Evolutionary conservation across 2,888 invertebrate species (phyloP), one percentile per base, ranked within the genome.

Genomic region (Mycalesis mineus): DNA sequence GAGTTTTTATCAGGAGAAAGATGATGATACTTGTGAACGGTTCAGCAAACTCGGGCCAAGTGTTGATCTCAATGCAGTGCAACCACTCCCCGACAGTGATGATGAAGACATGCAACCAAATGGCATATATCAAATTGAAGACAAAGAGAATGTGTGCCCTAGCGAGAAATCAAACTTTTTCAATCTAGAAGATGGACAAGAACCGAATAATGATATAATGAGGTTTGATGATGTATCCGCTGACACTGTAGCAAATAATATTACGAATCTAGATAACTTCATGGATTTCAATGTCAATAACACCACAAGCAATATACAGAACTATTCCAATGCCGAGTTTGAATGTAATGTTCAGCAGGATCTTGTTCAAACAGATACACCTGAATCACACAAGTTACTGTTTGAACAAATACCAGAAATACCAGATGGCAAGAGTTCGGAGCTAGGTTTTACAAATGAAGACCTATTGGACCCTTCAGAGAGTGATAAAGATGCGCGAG

Each of bases 1-100:
- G 91, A 92, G 92, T 55, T 92, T 92, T 74, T 92, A 92, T 70
- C 92, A 92, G 69, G 92, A 92, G 69, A 91, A 92, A 71, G 91
- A 91, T 67, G 91, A 91, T 65, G 91, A 91, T 61, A 88, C 88
- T 1, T 86, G 87, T 71, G 89, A 89, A 68, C 78, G 84, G 54
- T 78, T 83, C 54, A 63, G 73, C 37, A 79, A 75, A 66, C 74
- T 71, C 58, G 78, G 77, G 54, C 80, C 88, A 68, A 85, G 84
- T 45, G 91, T 92, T 44, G 92, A 92, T 75, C 82, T 92, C 29
- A 92, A 92, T 72, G 91, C 92, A 62, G 92, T 92, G 17, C 92
- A 92, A 65, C 69, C 80, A 14, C 70, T 92, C 47, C 92, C 92
- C 0, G 88, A 90, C 64, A 84, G 85, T 65, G 91, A 91, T 56